Evolutionary conservation across 53 echinoderm and acorn worm species (phyloP), one percentile per base, ranked within the genome.

Genomic region (Antedon mediterranea): DNA sequence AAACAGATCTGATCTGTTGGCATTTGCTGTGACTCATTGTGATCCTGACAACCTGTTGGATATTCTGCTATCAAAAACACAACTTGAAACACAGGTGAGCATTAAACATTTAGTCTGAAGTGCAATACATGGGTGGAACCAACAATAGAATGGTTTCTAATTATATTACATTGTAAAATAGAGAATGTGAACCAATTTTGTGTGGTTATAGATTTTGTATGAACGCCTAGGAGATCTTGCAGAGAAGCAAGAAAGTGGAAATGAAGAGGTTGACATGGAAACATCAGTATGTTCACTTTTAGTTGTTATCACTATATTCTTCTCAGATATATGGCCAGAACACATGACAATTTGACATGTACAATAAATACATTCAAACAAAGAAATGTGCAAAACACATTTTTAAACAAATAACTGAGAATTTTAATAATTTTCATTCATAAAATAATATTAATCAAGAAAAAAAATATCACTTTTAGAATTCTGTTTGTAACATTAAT

Each of bases 1-100:
- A n/a, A n/a, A n/a, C 34, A 95, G 92, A 30, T 84, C 87, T 76
- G 84, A 88, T 74, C 85, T 98, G 0, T 83, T 98, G n/a, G 89
- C 98, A 41, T 98, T 87, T 78, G 90, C 98, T 43, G 79, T 90
- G 4, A 84, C 85, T 33, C 86, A 98, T 71, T 98, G 92, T 93
- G 90, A 92, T 28, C 82, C 84, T 8, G 88, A 84, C 28, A 87
- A 86, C 2, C 72, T 93, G 31, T 84, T 84, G 77, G 81, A 78
- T 43, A 86, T 98, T 34, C 72, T 98, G 37, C 87, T 84, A 42
- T 81, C 88, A 11, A 89, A 88, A 73, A 98, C 88, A 43, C 27
- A 74, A 41, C 82, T 90, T 28, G 90, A 92, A 57, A 79, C 87
- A 28, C 92, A 92, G 90, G 97, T 93, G 78, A 7, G 79, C 18